A percentile compares a stretch with the other conserved stretches of the same genome.
These are phyloP conservation scores for Synanthedon tipuliformis DNA, from an alignment of 2,888 invertebrate species.

Conservation along the genomic window DNA sequence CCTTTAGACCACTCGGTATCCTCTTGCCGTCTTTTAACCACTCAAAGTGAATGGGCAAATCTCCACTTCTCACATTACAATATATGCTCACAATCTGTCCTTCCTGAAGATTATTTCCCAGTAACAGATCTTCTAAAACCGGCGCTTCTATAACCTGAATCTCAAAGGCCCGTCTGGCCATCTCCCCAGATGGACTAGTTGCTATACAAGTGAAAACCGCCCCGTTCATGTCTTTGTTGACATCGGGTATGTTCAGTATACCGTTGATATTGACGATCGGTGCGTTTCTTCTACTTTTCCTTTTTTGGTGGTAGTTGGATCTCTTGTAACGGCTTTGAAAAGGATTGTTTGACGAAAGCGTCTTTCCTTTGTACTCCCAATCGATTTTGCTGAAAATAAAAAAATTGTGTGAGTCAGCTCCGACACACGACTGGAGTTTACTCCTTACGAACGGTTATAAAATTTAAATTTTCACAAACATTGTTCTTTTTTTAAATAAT, in stretches of 20 bases:
- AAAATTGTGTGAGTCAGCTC: too few relatives aligned
- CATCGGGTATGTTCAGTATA: constrained; percentile 70
- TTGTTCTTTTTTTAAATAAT: too few relatives aligned
- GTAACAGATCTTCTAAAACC: constrained; percentile 82
- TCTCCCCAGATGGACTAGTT: constrained; percentile 75
- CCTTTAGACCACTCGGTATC: constrained; percentile 73
- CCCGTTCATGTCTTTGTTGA: constrained; percentile 75
- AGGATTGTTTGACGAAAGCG: constrained; percentile 39
- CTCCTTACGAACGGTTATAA: too few relatives aligned
- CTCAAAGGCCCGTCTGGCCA: constrained; percentile 69
- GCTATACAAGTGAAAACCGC: constrained; percentile 85
- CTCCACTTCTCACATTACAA: constrained; percentile 79
- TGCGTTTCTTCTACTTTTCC: constrained; percentile 34
- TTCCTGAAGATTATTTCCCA: constrained; percentile 84
- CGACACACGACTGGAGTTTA: too few relatives aligned
- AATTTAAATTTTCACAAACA: too few relatives aligned
- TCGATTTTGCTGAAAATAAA: constrained; percentile 49
- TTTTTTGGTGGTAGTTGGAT: constrained; percentile 20
- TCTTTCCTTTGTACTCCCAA: constrained; percentile 57
- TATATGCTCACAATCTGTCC: constrained; percentile 87
- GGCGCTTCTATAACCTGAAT: constrained; percentile 81
- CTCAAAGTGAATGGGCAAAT: constrained; percentile 77
- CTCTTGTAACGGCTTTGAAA: constrained; percentile 51
- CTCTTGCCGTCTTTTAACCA: constrained; percentile 77
- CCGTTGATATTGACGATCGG: constrained; percentile 62